Evolutionary conservation across 2,113 vertebrate species (phyloP), one percentile per base, ranked within the genome.

Genomic region (Pterocles gutturalis): DNA sequence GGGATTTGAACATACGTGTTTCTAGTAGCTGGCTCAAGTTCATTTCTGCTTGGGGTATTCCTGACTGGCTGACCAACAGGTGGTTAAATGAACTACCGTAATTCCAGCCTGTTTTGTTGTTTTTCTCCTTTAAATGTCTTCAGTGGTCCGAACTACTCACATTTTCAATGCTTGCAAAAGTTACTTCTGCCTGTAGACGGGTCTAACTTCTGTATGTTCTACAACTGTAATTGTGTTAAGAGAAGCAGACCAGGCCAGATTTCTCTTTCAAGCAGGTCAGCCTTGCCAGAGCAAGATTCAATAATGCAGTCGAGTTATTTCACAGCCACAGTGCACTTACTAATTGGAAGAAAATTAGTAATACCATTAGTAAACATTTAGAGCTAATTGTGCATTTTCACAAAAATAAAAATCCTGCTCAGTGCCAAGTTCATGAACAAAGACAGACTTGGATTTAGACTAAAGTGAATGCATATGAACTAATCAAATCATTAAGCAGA

Each of bases 401-500:
- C 13, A 87, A 64, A 87, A 93, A 45, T 17, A 81, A 91, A 92
- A 79, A 73, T 46, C 29, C 62, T 75, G 17, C 41, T 78, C 55
- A 81, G 33, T 36, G 26, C 21, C 54, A 67, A 58, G 26, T 70
- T 95, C 31, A 73, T 19, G 49, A 90, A 71, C 15, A 82, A 67
- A 92, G 34, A 54, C 48, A 86, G 75, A 61, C 18, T n/a, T 81
- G n/a, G 38, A 73, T 64, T 86, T 62, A 73, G 43, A 93, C 43
- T 33, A 62, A 38, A 89, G 24, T 43, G 61, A 73, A 90, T 26
- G 48, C 46, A 81, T 11, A 86, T 0, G 3, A 83, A 83, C 16
- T 55, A 72, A 88, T 65, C 78, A 83, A 94, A 75, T 36, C 34
- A 91, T 78, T 87, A 85, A 81, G 79, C 2, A 77, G 34, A 89